Percentiles rank a stretch among this genome's conserved stretches.
Evolutionary conservation across 2,113 vertebrate species (phyloP).

Genomic region (Athene cunicularia): DNA sequence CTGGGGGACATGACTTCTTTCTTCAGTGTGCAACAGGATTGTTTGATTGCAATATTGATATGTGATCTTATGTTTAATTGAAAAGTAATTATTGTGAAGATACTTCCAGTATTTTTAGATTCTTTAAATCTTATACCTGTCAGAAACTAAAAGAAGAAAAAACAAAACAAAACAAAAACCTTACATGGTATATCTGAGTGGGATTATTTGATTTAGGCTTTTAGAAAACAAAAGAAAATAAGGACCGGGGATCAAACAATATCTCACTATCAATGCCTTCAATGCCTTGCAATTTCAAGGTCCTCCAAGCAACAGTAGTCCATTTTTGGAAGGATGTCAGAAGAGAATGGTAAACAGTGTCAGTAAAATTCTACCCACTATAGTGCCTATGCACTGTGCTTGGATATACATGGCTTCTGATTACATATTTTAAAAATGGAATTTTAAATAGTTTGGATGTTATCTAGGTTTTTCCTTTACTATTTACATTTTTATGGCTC

Average conservation of each 20-base stretch:
- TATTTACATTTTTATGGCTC: neutral
- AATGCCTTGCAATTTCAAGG: neutral
- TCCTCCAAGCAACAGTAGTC: neutral
- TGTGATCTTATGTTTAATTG: conserved; percentile 44
- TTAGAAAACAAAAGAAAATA: neutral
- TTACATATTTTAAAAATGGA: neutral
- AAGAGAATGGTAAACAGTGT: neutral
- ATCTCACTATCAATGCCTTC: neutral
- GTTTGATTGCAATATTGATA: conserved; percentile 25
- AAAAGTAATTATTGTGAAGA: conserved; percentile 48
- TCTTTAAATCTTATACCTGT: neutral
- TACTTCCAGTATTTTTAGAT: conserved; percentile 25
- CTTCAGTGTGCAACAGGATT: conserved; percentile 30
- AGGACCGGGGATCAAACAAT: neutral
- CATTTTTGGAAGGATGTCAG: neutral
- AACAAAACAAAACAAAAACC: accelerated
- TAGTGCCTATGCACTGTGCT: neutral
- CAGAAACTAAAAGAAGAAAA: neutral
- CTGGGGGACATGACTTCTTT: conserved; percentile 16
- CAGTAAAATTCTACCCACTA: neutral
- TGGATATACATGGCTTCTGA: neutral
- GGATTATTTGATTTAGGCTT: neutral
- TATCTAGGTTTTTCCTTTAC: neutral
- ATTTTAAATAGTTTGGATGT: neutral
- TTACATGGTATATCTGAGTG: neutral